Conservation (phyloP, 2,888 invertebrate species). For the Ommatoiulus sabulosus region DNA sequence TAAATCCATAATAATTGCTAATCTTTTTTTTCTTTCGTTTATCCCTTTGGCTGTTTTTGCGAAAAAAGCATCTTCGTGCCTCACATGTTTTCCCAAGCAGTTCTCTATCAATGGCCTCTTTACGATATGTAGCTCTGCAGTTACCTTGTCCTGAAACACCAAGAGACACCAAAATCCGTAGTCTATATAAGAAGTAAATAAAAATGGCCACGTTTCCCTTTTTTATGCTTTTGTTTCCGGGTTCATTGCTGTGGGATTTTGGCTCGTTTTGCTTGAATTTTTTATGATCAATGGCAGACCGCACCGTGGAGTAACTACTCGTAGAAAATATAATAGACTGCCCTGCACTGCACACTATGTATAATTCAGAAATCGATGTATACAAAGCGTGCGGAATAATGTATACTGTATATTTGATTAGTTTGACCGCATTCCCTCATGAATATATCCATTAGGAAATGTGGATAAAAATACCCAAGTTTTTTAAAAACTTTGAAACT, state of each 20-base stretch:
- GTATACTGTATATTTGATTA: no score
- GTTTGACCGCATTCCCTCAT: no score
- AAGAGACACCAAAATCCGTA: neutral
- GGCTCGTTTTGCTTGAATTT: neutral
- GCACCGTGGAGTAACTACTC: neutral
- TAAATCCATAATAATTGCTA: conserved; percentile 27
- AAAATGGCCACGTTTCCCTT: neutral
- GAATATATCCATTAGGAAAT: no score
- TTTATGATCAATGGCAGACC: neutral
- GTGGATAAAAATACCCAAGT: no score
- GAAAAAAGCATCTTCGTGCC: neutral
- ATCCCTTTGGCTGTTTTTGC: neutral
- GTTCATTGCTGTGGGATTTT: conserved; percentile 14
- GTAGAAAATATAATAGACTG: neutral
- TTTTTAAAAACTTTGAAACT: no score
- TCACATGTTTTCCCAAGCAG: neutral
- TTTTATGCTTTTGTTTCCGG: neutral
- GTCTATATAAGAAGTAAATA: neutral
- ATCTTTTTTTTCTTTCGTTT: neutral
- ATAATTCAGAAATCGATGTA: no score
- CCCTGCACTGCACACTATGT: neutral
- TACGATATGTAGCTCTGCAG: neutral
- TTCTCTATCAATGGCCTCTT: neutral
- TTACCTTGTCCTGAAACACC: neutral
- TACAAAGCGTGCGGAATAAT: no score